Conservation (phyloP, 1,140 invertebrate genomes). For the Drosophila dunni region DNA sequence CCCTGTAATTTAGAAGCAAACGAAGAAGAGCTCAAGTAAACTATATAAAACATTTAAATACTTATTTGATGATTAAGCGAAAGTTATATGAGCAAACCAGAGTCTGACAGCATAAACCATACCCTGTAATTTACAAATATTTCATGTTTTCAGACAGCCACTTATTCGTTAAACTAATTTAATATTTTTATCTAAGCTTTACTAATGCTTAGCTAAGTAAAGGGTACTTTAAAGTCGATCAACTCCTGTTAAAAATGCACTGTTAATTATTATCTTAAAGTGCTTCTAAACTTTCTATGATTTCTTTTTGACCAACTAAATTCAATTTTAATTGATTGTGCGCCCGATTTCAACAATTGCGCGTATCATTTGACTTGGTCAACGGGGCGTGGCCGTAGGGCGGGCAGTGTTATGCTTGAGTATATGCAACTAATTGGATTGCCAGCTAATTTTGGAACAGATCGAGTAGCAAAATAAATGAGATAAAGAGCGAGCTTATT, state of each 20-base stretch:
- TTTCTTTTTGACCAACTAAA: conserved; percentile 25
- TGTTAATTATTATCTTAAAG: conserved; percentile 9
- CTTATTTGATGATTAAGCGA: no score
- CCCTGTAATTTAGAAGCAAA: conserved; percentile 21
- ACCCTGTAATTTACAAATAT: not conserved
- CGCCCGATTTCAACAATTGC: conserved; percentile 63
- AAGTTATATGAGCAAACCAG: no score
- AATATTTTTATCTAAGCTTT: no score
- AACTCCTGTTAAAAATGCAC: not conserved
- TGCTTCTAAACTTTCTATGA: conserved; percentile 53
- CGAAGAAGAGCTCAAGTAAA: not conserved
- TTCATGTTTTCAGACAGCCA: not conserved
- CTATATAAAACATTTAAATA: no score
- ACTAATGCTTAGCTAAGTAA: no score
- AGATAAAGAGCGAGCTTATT: not conserved
- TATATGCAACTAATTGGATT: conserved; percentile 58
- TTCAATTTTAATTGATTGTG: conserved; percentile 76
- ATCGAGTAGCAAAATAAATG: conserved; percentile 1
- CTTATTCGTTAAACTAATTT: no score
- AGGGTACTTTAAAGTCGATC: not conserved
- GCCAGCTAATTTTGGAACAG: conserved; percentile 38
- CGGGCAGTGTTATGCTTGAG: conserved; percentile 14
- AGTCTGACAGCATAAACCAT: no score
- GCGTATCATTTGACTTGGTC: conserved; percentile 67
- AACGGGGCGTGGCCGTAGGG: conserved; percentile 60